Evolutionary conservation across 2,797 vertebrate species (phyloP).

Genomic region (Gobio occitaniae): DNA sequence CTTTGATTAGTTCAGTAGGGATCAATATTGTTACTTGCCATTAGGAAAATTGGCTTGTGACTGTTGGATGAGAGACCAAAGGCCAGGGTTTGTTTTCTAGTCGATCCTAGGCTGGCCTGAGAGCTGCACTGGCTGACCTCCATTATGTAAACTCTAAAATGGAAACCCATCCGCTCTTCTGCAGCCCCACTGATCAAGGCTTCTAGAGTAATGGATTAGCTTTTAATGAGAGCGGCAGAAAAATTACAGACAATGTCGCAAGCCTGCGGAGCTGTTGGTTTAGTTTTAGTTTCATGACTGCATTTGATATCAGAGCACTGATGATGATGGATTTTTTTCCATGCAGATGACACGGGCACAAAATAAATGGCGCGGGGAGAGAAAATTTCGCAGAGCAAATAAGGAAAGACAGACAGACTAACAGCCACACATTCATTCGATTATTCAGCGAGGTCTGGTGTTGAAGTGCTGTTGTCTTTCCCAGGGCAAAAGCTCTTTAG

Average conservation of each 20-base stretch:
- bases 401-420: not conserved
- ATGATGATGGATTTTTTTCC: conserved; percentile 23
- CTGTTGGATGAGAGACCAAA: conserved; percentile 22
- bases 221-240: conserved; percentile 32
- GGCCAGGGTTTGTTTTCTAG: conserved; percentile 28
- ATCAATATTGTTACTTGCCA: conserved; percentile 33
- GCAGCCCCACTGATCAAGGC: conserved; percentile 4
- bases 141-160: conserved; percentile 41
- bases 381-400: conserved; percentile 8
- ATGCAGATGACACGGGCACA: conserved; percentile 1
- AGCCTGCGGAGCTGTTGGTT: conserved; percentile 24
- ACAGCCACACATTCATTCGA: conserved; percentile 25
- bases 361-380: not conserved
- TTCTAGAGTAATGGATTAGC: conserved; percentile 22
- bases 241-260: conserved; percentile 15
- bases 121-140: conserved; percentile 31
- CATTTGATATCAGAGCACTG: conserved; percentile 8
- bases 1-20: conserved; percentile 18
- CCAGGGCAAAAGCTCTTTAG: conserved; percentile 27
- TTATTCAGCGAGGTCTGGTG: conserved; percentile 23
- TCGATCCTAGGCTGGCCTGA: conserved; percentile 23
- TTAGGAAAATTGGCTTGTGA: conserved; percentile 50
- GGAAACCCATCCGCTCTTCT: conserved; percentile 35
- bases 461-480: conserved; percentile 25
- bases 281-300: conserved; percentile 16